phyloP scores from a whole-genome alignment of 2,888 invertebrate genomes.

The Torymus texanus region DNA sequence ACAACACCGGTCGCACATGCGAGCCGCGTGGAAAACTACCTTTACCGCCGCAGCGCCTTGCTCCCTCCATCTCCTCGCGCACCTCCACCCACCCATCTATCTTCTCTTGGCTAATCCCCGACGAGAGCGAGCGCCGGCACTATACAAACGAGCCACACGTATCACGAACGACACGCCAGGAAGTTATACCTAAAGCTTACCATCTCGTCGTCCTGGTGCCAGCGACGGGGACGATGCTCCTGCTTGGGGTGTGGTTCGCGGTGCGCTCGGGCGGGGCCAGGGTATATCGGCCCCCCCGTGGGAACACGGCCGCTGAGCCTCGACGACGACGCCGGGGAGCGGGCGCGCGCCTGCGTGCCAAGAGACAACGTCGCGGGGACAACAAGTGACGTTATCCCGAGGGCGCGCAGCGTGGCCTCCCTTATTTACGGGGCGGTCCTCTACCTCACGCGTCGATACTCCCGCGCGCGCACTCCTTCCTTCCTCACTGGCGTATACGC shows the following conservation, averaged over 20 bases:
- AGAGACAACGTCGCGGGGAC: neutral
- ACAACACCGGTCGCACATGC: neutral
- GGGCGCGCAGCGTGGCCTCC: too few species aligned
- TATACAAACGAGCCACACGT: too few species aligned
- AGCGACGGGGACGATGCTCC: conserved; percentile 9
- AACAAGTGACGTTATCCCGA: neutral
- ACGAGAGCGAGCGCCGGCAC: too few species aligned
- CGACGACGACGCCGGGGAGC: too few species aligned
- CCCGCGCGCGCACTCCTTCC: too few species aligned
- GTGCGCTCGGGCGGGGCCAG: conserved; percentile 41
- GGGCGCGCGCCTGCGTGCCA: neutral
- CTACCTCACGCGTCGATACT: too few species aligned
- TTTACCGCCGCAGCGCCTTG: neutral
- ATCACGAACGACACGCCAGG: neutral
- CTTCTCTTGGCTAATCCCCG: too few species aligned
- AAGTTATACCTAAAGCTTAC: neutral
- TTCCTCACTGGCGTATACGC: too few species aligned
- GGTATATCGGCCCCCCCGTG: conserved; percentile 21
- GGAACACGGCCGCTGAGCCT: conserved; percentile 2
- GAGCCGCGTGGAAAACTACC: neutral
- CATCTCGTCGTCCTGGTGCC: conserved; percentile 4
- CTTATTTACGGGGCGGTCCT: too few species aligned
- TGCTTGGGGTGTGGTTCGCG: conserved; percentile 45
- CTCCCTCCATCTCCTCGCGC: too few species aligned
- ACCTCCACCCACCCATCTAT: too few species aligned